Evolutionary conservation across 2,113 vertebrate species (phyloP).

Genomic region (Menidia beryllina): DNA sequence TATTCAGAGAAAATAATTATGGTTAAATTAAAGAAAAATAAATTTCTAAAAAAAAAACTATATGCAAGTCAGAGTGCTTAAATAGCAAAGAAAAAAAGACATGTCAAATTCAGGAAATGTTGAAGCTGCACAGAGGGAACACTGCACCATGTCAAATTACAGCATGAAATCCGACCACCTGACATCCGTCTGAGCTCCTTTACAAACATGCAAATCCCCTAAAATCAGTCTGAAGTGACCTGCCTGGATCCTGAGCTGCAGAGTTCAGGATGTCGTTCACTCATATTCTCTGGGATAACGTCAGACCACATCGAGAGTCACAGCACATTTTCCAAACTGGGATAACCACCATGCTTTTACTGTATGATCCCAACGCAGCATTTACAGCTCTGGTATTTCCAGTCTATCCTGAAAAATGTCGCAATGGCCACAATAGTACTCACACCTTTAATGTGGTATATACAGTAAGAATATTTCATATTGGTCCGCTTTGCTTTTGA

Average conservation of each 20-base stretch:
- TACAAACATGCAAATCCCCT: slow-evolving; percentile 64
- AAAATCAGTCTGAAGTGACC: slow-evolving; percentile 51
- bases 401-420: slow-evolving; percentile 6
- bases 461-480: slow-evolving; percentile 12
- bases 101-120: slow-evolving; percentile 34
- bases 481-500: slow-evolving; percentile 39
- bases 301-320: slow-evolving; percentile 43
- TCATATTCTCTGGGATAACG: slow-evolving; percentile 49
- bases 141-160: not conserved
- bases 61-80: slow-evolving; percentile 31
- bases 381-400: not conserved
- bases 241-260: slow-evolving; percentile 37
- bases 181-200: slow-evolving; percentile 45
- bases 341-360: slow-evolving; percentile 17
- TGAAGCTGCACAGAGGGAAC: slow-evolving; percentile 10
- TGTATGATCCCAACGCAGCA: slow-evolving; percentile 14
- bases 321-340: slow-evolving; percentile 37
- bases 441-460: slow-evolving; percentile 14
- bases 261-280: slow-evolving; percentile 35
- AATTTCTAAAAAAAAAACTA: slow-evolving; percentile 1
- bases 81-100: slow-evolving; percentile 33
- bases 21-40: not conserved
- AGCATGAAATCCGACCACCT: slow-evolving; percentile 25
- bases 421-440: not conserved
- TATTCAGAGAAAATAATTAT: slow-evolving; percentile 40